A percentile compares a stretch with the other conserved stretches of the same genome.
phyloP scores from a whole-genome alignment of 2,113 vertebrate species.

The Rhagologus leucostigma region DNA sequence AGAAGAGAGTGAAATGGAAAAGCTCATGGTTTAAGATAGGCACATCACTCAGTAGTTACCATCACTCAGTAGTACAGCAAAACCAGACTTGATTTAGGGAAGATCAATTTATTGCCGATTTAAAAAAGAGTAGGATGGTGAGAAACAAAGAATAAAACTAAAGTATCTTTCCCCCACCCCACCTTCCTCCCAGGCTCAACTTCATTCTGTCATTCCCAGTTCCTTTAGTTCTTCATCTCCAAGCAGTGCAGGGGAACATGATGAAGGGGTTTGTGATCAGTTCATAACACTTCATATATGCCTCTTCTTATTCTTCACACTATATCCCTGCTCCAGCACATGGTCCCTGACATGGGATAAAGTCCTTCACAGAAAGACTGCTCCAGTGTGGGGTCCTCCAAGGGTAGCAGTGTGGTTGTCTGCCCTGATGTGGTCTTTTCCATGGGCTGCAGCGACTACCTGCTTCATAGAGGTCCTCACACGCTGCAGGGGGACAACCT shows the following conservation, averaged over 20 bases:
- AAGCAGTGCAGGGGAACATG: accelerated
- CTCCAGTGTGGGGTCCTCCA: background rate
- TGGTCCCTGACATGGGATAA: background rate
- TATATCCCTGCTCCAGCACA: background rate
- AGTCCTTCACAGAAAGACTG: background rate
- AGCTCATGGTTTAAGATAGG: accelerated
- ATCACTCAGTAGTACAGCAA: background rate
- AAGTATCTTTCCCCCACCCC: background rate
- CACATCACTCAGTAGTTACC: background rate
- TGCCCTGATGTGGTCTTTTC: background rate
- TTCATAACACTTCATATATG: background rate
- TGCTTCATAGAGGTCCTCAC: background rate
- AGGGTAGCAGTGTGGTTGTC: accelerated
- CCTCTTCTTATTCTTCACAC: background rate
- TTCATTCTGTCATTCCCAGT: background rate
- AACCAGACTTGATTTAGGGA: background rate
- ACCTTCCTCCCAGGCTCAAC: background rate
- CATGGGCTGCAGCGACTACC: background rate
- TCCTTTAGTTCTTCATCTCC: background rate
- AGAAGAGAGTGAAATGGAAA: background rate
- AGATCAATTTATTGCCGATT: background rate
- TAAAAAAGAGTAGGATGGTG: background rate
- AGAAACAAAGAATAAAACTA: background rate
- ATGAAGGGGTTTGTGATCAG: accelerated
- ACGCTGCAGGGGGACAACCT: accelerated